Evolutionary conservation across 2,113 vertebrate species (phyloP).

Genomic region (Microtus montanus): DNA sequence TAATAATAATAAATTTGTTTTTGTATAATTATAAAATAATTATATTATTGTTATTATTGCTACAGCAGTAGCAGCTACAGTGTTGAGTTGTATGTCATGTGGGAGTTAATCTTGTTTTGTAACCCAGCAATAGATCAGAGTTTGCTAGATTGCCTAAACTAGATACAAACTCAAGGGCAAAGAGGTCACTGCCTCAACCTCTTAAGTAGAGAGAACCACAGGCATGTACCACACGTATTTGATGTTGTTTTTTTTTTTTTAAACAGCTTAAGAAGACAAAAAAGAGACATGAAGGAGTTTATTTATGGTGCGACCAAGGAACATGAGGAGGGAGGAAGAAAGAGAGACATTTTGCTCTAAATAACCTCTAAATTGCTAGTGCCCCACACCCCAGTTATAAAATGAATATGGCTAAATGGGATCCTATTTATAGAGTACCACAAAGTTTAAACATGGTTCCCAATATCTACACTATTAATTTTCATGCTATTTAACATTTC

Average conservation of each 20-base stretch:
- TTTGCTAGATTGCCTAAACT: background rate
- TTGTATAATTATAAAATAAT: too few relatives aligned
- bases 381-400: constrained; percentile 3
- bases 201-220: background rate
- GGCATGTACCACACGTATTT: background rate
- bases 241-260: background rate
- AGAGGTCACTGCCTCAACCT: background rate
- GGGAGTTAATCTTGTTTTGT: background rate
- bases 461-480: constrained; percentile 2
- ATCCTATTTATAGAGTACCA: constrained; percentile 23
- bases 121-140: too few relatives aligned
- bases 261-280: background rate
- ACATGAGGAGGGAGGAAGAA: background rate
- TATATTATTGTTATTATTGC: too few relatives aligned
- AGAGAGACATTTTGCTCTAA: background rate
- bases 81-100: background rate
- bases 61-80: background rate
- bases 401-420: constrained; percentile 19
- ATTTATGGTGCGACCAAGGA: background rate
- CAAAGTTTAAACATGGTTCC: background rate
- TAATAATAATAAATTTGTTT: background rate
- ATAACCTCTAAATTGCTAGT: constrained; percentile 18
- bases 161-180: background rate
- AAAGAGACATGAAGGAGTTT: background rate
- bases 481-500: background rate